Evolutionary conservation across 2,797 vertebrate genomes (phyloP).

Genomic region (Cebuella pygmaea): DNA sequence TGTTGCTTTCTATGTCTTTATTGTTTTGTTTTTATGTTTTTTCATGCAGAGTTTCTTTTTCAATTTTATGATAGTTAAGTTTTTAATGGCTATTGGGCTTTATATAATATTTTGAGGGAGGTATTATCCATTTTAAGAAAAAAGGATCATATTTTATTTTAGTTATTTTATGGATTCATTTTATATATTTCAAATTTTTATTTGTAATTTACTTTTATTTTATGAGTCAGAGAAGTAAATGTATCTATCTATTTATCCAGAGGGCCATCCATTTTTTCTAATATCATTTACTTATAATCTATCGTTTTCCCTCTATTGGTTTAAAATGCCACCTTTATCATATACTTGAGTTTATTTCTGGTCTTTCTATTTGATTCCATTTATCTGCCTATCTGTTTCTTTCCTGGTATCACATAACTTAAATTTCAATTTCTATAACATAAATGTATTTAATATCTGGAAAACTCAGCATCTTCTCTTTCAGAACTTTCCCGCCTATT

Average conservation of each 20-base stretch:
- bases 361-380: not conserved
- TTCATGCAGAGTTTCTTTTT: not conserved
- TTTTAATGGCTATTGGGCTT: not conserved
- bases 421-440: not conserved
- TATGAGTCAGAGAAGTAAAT: not conserved
- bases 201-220: not conserved
- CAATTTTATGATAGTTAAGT: not conserved
- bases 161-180: conserved; percentile 19
- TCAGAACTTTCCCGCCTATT: not conserved
- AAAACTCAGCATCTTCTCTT: not conserved
- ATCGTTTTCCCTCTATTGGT: not conserved
- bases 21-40: not conserved
- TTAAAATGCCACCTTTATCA: not conserved
- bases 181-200: not conserved
- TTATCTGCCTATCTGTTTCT: not conserved
- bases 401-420: not conserved
- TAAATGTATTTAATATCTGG: not conserved
- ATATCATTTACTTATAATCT: not conserved
- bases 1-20: not conserved
- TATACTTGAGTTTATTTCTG: not conserved
- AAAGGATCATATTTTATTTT: not conserved
- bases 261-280: not conserved
- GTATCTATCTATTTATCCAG: not conserved
- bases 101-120: not conserved
- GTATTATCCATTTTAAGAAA: not conserved